These are phyloP conservation scores for Aselliscus stoliczkanus DNA, from an alignment of 2,797 vertebrate species.

Conservation along the genomic window DNA sequence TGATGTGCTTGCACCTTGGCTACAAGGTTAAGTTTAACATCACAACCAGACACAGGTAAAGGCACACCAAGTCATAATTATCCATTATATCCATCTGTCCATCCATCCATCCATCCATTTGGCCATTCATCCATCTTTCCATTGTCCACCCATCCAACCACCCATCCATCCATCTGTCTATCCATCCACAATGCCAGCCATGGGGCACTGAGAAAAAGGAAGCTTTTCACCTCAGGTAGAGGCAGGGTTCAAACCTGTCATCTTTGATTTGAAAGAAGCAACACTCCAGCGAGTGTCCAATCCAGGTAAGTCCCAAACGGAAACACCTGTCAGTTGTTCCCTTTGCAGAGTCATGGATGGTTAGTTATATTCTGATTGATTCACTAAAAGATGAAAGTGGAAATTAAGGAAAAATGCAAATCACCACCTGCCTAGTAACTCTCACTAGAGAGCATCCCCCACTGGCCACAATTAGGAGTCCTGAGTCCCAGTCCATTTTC, in stretches of 20 bases:
- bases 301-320: background rate
- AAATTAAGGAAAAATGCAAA: background rate
- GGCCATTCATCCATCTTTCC: background rate
- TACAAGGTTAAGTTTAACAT: background rate
- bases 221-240: background rate
- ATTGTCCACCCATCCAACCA: background rate
- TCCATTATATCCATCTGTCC: background rate
- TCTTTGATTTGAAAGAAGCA: conserved; percentile 3
- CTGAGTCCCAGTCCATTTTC: background rate
- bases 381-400: background rate
- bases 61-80: background rate
- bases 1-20: background rate
- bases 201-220: background rate
- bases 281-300: background rate
- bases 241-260: background rate
- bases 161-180: no score
- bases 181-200: background rate
- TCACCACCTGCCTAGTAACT: background rate
- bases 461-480: background rate
- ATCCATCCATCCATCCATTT: background rate
- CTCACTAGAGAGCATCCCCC: background rate
- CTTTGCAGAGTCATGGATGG: background rate
- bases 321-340: background rate
- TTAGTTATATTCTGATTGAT: background rate
- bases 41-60: background rate